phyloP scores from a whole-genome alignment of 2,888 invertebrate species.

The Ditylenchus weischeri region DNA sequence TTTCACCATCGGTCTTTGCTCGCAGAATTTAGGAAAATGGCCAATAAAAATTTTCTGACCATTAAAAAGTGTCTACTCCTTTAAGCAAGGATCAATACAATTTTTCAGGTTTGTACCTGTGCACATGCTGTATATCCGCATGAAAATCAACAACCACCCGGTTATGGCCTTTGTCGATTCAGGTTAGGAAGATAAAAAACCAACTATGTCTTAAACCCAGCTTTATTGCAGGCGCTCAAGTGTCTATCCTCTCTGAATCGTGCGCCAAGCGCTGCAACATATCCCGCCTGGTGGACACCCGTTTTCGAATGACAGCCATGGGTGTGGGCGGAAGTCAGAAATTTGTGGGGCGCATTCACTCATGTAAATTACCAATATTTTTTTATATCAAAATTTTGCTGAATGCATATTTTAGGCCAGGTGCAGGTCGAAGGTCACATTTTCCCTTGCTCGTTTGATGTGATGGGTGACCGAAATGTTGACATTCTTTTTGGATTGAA shows the following conservation, averaged over 20 bases:
- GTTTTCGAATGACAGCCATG: constrained; percentile 59
- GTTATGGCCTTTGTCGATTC: constrained; percentile 98
- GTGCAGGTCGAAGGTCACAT: constrained; percentile 90
- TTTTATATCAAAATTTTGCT: neutral
- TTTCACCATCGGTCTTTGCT: no score
- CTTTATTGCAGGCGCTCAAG: constrained; percentile 74
- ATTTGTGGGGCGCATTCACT: constrained; percentile 92
- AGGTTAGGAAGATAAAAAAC: constrained; percentile 62
- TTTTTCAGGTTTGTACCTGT: constrained; percentile 78
- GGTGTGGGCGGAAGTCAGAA: constrained; percentile 95
- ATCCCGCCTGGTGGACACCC: constrained; percentile 27
- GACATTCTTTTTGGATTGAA: constrained; percentile 95
- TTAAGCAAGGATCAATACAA: no score
- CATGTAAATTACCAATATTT: constrained; percentile 64
- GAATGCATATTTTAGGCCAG: constrained; percentile 63
- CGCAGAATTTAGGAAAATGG: no score
- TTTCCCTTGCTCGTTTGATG: constrained; percentile 90
- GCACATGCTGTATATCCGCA: constrained; percentile 93
- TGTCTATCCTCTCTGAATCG: constrained; percentile 93
- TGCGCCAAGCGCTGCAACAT: constrained; percentile 71
- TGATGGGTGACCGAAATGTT: constrained; percentile 93
- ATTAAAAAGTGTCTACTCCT: no score
- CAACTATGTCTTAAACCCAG: no score
- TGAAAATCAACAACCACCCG: constrained; percentile 89
- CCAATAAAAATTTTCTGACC: no score